Evolutionary conservation across 2,113 vertebrate species (phyloP).

Genomic region (Steatornis caripensis): DNA sequence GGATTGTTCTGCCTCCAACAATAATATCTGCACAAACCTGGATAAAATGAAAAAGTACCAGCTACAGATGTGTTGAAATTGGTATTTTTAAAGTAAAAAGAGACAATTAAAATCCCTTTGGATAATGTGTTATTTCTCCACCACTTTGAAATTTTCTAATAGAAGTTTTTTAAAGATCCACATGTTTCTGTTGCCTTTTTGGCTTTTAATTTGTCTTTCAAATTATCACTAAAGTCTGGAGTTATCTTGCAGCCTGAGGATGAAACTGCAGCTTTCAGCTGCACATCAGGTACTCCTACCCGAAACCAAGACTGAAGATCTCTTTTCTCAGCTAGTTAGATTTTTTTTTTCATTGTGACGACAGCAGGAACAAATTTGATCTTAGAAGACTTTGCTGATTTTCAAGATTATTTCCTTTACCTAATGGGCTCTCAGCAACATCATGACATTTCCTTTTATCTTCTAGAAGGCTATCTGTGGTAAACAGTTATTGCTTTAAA

Average conservation of each 20-base stretch:
- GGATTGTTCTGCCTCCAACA: neutral
- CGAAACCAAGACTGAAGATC: neutral
- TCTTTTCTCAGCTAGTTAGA: neutral
- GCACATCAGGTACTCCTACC: neutral
- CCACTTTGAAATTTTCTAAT: neutral
- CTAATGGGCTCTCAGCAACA: neutral
- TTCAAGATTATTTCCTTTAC: neutral
- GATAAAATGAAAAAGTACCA: neutral
- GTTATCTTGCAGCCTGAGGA: neutral
- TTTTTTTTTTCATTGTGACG: neutral
- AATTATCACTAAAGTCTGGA: neutral
- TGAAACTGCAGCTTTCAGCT: neutral
- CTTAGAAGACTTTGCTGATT: neutral
- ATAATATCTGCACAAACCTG: neutral
- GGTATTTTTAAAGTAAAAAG: neutral
- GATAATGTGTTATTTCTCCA: neutral
- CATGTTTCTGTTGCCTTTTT: neutral
- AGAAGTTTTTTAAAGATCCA: neutral
- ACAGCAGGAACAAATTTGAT: neutral
- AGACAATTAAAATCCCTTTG: neutral
- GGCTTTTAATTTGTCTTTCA: neutral
- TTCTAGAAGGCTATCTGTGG: neutral
- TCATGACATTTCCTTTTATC: neutral
- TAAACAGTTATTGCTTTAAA: neutral
- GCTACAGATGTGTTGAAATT: neutral